phyloP scores from a whole-genome alignment of 2,113 vertebrate genomes.

The Gavialis gangeticus region DNA sequence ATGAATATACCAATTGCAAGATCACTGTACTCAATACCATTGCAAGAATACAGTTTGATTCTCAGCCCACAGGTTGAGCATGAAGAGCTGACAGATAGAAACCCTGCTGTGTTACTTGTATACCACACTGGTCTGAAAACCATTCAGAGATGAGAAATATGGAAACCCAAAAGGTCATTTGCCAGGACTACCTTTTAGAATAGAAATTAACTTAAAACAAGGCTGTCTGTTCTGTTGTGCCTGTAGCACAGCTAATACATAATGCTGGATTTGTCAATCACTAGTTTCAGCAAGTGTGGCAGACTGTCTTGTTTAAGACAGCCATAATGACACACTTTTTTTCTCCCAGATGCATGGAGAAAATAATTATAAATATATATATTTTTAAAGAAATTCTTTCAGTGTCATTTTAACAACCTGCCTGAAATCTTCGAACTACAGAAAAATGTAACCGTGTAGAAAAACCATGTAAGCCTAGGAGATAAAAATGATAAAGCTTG shows the following conservation, averaged over 20 bases:
- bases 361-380: neutral
- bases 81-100: neutral
- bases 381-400: neutral
- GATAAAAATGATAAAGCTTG: neutral
- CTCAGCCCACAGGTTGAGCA: neutral
- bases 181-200: neutral
- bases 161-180: neutral
- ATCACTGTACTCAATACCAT: neutral
- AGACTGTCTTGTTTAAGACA: conserved; percentile 23
- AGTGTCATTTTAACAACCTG: neutral
- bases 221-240: neutral
- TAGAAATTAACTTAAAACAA: neutral
- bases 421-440: neutral
- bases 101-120: conserved; percentile 1
- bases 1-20: neutral
- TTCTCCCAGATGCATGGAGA: neutral
- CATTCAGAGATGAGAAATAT: neutral
- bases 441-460: neutral
- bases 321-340: conserved; percentile 6
- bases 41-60: neutral
- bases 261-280: conserved; percentile 29
- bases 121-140: neutral
- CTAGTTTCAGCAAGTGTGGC: conserved; percentile 32
- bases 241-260: conserved; percentile 30
- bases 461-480: neutral